Conservation (phyloP, 2,113 vertebrate genomes). For the Apistogramma diplotaenia region DNA sequence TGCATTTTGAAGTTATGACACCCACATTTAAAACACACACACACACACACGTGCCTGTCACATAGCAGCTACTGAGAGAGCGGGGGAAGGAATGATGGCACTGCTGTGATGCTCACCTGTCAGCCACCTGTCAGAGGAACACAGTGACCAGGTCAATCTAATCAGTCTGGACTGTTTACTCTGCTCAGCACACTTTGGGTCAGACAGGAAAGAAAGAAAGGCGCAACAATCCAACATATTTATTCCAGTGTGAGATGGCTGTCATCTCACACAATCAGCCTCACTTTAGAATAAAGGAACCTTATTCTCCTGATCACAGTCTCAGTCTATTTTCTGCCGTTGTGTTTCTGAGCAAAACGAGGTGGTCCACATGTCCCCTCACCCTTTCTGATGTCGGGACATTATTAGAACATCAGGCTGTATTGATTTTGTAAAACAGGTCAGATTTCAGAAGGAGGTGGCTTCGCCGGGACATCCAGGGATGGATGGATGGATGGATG, state of each 20-base stretch:
- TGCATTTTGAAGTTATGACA: not conserved
- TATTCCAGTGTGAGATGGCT: conserved; percentile 8
- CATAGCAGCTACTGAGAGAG: conserved; percentile 30
- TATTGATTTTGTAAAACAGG: conserved; percentile 89
- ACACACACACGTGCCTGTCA: conserved; percentile 44
- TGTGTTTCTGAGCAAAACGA: conserved; percentile 35
- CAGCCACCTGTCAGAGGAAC: conserved; percentile 63
- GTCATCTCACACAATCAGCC: not conserved
- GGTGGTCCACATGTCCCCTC: conserved; percentile 78
- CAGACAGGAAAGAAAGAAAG: not conserved
- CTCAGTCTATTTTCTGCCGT: not conserved
- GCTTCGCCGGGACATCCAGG: conserved; percentile 41
- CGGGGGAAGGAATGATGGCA: conserved; percentile 22
- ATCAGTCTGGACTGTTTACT: conserved; percentile 66
- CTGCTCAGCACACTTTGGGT: conserved; percentile 50
- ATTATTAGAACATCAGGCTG: conserved; percentile 91
- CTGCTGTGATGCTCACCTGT: conserved; percentile 57
- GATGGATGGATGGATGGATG: conserved; percentile 43
- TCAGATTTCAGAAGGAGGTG: conserved; percentile 85
- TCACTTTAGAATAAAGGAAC: not conserved
- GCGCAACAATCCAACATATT: conserved; percentile 19
- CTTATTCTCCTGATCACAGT: not conserved
- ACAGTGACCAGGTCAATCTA: conserved; percentile 68
- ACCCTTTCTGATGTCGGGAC: conserved; percentile 89
- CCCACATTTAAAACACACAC: not conserved